Percentiles rank a stretch among this genome's conserved stretches.
Conservation (phyloP, 2,797 vertebrate species). For the Adelosebastes latens region DNA sequence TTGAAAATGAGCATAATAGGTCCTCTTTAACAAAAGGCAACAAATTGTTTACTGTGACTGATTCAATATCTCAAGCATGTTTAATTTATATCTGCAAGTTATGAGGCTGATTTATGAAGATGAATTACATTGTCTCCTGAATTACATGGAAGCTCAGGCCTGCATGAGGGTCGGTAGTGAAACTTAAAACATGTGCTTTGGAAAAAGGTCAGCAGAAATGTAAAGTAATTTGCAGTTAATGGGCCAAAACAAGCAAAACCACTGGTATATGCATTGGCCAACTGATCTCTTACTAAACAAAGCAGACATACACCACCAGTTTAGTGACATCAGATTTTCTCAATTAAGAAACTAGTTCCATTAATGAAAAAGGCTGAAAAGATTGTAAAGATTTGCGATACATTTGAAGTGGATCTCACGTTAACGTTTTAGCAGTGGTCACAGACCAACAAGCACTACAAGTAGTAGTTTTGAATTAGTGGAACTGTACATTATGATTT, state of each 20-base stretch:
- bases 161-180: too few species aligned
- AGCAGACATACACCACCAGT: background rate
- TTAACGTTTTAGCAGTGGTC: background rate
- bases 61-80: background rate
- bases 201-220: background rate
- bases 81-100: background rate
- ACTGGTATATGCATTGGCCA: background rate
- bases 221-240: background rate
- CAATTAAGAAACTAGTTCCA: background rate
- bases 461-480: background rate
- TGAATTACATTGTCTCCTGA: background rate
- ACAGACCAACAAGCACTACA: conserved; percentile 7
- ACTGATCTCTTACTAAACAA: background rate
- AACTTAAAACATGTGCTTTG: background rate
- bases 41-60: background rate
- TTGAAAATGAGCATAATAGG: too few species aligned
- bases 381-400: background rate
- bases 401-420: background rate
- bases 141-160: background rate
- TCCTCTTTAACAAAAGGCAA: background rate
- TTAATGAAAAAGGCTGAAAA: background rate
- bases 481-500: conserved; percentile 5
- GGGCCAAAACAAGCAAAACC: conserved; percentile 6
- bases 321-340: background rate
- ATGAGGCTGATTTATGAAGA: background rate